These are phyloP conservation scores for Poliocrania exsul DNA, from an alignment of 2,797 vertebrate genomes.

Conservation along the genomic window DNA sequence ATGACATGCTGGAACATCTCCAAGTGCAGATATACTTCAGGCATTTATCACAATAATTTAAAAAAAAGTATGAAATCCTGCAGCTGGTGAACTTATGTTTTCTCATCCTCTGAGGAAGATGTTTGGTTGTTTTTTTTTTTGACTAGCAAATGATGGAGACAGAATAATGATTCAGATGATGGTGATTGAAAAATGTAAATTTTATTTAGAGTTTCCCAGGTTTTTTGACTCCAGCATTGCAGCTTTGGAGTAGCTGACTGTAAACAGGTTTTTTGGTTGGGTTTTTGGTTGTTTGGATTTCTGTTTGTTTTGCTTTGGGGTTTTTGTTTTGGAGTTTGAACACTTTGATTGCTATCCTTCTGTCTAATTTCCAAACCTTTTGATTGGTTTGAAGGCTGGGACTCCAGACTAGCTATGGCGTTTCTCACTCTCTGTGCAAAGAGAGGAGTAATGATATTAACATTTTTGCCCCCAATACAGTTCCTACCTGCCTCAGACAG, in stretches of 20 bases:
- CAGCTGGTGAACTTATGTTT: not conserved
- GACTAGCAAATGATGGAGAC: not conserved
- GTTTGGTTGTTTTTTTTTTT: not conserved
- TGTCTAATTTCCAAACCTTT: not conserved
- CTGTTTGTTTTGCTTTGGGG: not conserved
- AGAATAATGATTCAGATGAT: not conserved
- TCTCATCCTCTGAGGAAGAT: not conserved
- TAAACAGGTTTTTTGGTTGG: not conserved
- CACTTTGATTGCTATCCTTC: not conserved
- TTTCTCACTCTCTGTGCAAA: not conserved
- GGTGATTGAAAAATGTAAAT: not conserved
- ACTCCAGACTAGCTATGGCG: not conserved
- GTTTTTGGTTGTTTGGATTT: not conserved
- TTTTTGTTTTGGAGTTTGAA: not conserved
- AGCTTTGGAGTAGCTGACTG: not conserved
- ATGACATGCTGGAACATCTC: not conserved
- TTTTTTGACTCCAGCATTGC: not conserved
- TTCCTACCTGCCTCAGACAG: not conserved
- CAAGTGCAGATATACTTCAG: not conserved
- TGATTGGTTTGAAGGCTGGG: not conserved
- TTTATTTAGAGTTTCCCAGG: not conserved
- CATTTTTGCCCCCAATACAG: not conserved
- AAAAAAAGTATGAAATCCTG: not conserved
- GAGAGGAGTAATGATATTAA: not conserved
- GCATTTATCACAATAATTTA: not conserved